phyloP scores from a whole-genome alignment of 1,140 invertebrate species.

The Mizuhopecten yessoensis region DNA sequence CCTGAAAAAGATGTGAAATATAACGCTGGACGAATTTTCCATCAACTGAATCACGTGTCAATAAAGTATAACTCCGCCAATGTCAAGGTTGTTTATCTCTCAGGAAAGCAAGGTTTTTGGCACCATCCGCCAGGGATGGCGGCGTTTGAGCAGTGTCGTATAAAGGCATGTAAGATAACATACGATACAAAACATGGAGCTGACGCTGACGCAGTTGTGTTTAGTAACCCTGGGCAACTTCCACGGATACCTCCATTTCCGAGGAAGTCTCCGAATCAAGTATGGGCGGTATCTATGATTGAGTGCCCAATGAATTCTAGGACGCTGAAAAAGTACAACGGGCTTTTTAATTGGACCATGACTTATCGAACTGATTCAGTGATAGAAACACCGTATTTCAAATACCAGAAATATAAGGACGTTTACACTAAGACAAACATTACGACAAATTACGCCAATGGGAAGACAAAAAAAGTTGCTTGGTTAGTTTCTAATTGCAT shows the following conservation, averaged over 20 bases:
- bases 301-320: slow-evolving; percentile 58
- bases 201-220: slow-evolving; percentile 54
- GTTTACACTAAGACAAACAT: background rate
- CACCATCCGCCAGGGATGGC: background rate
- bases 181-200: slow-evolving; percentile 44
- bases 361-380: slow-evolving; percentile 95
- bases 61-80: background rate
- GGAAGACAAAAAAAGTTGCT: slow-evolving; percentile 82
- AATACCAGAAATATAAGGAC: slow-evolving; percentile 84
- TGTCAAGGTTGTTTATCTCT: slow-evolving; percentile 15
- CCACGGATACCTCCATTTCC: slow-evolving; percentile 50
- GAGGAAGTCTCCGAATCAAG: slow-evolving; percentile 54
- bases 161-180: slow-evolving; percentile 53
- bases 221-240: slow-evolving; percentile 55
- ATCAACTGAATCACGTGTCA: background rate
- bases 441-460: slow-evolving; percentile 72
- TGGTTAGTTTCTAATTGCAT: slow-evolving; percentile 86
- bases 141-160: slow-evolving; percentile 48
- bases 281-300: slow-evolving; percentile 65
- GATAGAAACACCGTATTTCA: slow-evolving; percentile 96
- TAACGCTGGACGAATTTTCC: background rate
- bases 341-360: slow-evolving; percentile 93
- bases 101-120: background rate
- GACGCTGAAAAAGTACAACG: slow-evolving; percentile 46
- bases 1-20: background rate